Conservation (phyloP, 2,797 vertebrate species). For the Gallinago solitaria region DNA sequence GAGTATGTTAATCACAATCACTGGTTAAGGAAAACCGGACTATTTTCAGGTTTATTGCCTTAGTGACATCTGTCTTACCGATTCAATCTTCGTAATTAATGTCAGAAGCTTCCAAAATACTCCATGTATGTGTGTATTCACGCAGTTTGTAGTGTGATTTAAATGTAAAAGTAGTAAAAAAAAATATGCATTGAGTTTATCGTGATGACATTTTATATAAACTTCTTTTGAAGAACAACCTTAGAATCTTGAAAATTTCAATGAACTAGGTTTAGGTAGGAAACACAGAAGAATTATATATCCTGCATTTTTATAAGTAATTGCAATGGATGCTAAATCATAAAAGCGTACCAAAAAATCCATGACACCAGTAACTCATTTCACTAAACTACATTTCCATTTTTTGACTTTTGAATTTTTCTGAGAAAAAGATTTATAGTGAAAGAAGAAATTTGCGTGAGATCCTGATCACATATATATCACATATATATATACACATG, state of each 20-base stretch:
- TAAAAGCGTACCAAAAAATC: not conserved
- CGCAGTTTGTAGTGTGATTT: not conserved
- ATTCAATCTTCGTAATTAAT: not conserved
- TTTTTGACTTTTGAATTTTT: not conserved
- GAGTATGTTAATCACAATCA: not conserved
- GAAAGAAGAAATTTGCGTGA: not conserved
- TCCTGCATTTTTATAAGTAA: not conserved
- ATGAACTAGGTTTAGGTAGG: slow-evolving; percentile 20
- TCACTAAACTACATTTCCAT: not conserved
- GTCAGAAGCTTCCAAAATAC: not conserved
- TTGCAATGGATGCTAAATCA: not conserved
- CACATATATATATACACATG: not conserved
- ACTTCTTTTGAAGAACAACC: not conserved
- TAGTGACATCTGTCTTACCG: not conserved
- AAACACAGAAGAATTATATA: slow-evolving; percentile 1
- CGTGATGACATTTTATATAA: not conserved
- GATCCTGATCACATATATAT: not conserved
- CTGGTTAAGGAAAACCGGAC: not conserved
- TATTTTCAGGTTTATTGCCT: not conserved
- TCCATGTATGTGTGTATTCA: not conserved
- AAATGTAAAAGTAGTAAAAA: not conserved
- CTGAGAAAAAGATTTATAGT: not conserved
- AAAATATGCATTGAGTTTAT: not conserved
- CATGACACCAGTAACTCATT: not conserved
- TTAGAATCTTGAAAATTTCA: not conserved